Base-by-base conservation (phyloP, 37 sponge, comb jelly and placozoan species). In the Ianthella basta region DNA sequence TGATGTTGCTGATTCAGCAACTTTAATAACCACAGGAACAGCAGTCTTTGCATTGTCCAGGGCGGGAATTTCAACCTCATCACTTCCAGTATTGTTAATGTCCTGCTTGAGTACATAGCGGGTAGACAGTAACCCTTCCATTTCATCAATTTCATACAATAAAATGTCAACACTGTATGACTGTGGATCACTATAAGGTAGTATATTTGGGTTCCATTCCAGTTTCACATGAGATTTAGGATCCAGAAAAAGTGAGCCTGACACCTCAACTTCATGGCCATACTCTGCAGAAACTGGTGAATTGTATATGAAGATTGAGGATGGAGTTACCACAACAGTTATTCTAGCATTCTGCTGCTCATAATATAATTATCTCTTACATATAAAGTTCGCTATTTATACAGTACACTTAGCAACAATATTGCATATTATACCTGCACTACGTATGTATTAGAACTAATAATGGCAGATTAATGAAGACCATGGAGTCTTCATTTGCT, bases 91-190 rank as follows among this genome's bases (percentile, higher is more conserved):
- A 44, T 75, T 75, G 78, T 18, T 3, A 75, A 75, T 24, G 15
- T 1, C 53, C 38, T 75, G 37, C 16, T 32, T 24, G 53, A 75
- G 15, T n/a, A 39, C 38, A 24, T 40, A 2, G 4, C 53, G 53
- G 0, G 24, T 5, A 39, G 78, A 75, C 25, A 53, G 44, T 40
- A 50, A 20, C 1, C 54, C 78, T 1, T 41, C 24, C 20, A 39
- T 14, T 19, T 19, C 24, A 44, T 50, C 38, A 19, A 75, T 39
- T 23, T 75, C 78, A 75, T 40, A 60, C 57, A 89, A 54, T 3
- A 16, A 69, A 34, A 89, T 84, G 50, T 84, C 85, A 29, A 89
- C 85, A 4, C 50, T 69, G 75, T 63, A 65, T 61, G 64, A 37
- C 21, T 84, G 53, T 0, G 68, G 57, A 4, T 77, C 68, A 29